Evolutionary conservation across 2,888 invertebrate species (phyloP), one percentile per base, ranked within the genome.

Genomic region (Odontocerum albicorne): DNA sequence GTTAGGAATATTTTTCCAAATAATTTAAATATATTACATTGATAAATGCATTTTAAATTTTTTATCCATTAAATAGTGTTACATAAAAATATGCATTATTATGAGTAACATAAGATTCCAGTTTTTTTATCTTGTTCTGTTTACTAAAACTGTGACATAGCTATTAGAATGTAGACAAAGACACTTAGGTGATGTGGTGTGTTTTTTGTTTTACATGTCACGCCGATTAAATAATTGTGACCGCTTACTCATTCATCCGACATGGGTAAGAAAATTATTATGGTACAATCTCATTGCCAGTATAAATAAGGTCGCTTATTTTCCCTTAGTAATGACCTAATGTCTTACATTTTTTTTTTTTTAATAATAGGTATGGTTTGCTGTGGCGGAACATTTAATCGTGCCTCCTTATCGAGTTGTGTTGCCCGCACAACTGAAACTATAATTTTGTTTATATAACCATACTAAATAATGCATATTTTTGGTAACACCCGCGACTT

Each of bases 71-170:
- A n/a, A n/a, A n/a, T n/a, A n/a, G n/a, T 43, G 49, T 44, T 51
- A 55, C 46, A 51, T 69, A 71, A 72, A 74, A 73, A 74, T 73
- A 75, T 74, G 74, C 74, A 74, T 74, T 74, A 73, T 72, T 68
- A n/a, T n/a, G n/a, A n/a, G n/a, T n/a, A n/a, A n/a, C n/a, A n/a
- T n/a, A n/a, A n/a, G n/a, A n/a, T n/a, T n/a, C n/a, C n/a, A n/a
- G n/a, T n/a, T n/a, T 7, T 27, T 27, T 7, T 27, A 27, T 10
- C 6, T 27, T 27, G 27, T 27, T 27, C 27, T 27, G 6, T 27
- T 10, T 27, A 27, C 27, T 39, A 32, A 44, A 31, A 36, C 12
- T 35, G 22, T 22, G 33, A 45, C 31, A 46, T 50, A 45, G 49
- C 21, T 47, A 43, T 21, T 58, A 59, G 49, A 39, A 33, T 36